Evolutionary conservation across 2,888 invertebrate species (phyloP).

Genomic region (Tineola bisselliella): DNA sequence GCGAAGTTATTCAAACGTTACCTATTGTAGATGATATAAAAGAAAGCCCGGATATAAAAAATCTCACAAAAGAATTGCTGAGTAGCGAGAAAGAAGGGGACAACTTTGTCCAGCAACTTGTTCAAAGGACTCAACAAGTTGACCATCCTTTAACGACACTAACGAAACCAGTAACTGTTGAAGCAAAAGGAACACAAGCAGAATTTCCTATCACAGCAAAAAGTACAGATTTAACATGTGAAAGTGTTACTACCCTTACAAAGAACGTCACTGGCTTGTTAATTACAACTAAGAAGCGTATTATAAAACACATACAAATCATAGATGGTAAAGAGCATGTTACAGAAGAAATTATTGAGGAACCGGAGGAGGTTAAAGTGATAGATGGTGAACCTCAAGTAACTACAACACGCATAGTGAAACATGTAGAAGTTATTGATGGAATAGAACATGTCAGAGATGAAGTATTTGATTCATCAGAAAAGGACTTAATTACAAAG

Average conservation of each 20-base stretch:
- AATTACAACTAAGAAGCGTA: conserved; percentile 69
- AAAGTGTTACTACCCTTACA: no score
- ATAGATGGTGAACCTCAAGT: conserved; percentile 70
- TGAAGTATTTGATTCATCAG: conserved; percentile 76
- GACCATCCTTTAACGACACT: neutral
- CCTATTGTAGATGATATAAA: neutral
- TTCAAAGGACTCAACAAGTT: neutral
- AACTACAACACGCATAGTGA: conserved; percentile 76
- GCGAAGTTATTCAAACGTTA: no score
- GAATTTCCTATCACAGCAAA: neutral
- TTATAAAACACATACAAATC: conserved; percentile 79
- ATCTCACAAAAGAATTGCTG: neutral
- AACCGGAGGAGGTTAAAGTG: conserved; percentile 81
- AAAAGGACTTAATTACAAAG: no score
- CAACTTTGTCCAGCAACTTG: neutral
- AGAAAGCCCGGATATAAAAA: neutral
- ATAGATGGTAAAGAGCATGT: conserved; percentile 85
- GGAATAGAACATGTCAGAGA: conserved; percentile 86
- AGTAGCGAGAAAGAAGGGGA: neutral
- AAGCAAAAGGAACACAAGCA: neutral
- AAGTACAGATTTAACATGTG: neutral
- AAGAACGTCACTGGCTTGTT: no score
- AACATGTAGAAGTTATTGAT: conserved; percentile 79
- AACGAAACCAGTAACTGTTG: neutral
- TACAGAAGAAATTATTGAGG: conserved; percentile 85